Evolutionary conservation across 2,113 vertebrate genomes (phyloP).

Genomic region (Pomatostomus ruficeps): DNA sequence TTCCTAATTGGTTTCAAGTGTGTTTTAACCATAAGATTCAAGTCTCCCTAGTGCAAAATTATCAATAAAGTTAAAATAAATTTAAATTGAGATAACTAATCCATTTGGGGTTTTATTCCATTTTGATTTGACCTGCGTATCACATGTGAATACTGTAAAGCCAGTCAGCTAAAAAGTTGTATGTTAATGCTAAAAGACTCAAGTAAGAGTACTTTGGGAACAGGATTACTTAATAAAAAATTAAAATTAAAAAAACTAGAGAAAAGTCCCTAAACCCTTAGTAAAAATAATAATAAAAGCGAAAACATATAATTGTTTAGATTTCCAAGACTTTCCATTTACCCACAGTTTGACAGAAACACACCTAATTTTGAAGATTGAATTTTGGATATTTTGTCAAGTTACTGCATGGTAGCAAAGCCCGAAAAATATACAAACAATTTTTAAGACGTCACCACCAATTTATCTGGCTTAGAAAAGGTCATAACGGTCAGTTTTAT

Average conservation of each 20-base stretch:
- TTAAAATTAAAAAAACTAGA: not conserved
- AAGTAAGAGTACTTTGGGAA: conserved; percentile 35
- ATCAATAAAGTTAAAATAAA: conserved; percentile 68
- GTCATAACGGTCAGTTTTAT: conserved; percentile 33
- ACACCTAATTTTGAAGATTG: not conserved
- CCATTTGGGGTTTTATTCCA: conserved; percentile 53
- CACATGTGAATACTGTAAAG: conserved; percentile 52
- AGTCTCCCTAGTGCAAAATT: conserved; percentile 66
- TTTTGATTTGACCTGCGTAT: conserved; percentile 58
- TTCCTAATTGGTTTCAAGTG: conserved; percentile 67
- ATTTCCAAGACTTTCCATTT: not conserved
- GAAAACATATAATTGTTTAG: not conserved
- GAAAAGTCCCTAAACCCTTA: not conserved
- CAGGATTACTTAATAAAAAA: not conserved
- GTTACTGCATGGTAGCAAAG: not conserved
- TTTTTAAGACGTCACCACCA: not conserved
- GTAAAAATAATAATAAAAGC: conserved; percentile 13
- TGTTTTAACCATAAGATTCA: conserved; percentile 68
- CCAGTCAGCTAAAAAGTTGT: conserved; percentile 66
- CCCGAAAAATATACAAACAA: not conserved
- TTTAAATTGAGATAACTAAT: conserved; percentile 64
- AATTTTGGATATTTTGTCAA: conserved; percentile 34
- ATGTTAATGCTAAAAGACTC: conserved; percentile 51
- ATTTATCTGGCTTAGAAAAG: conserved; percentile 31
- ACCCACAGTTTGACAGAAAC: not conserved